Conservation (phyloP, 2,797 vertebrate species). For the Eremophila alpestris region DNA sequence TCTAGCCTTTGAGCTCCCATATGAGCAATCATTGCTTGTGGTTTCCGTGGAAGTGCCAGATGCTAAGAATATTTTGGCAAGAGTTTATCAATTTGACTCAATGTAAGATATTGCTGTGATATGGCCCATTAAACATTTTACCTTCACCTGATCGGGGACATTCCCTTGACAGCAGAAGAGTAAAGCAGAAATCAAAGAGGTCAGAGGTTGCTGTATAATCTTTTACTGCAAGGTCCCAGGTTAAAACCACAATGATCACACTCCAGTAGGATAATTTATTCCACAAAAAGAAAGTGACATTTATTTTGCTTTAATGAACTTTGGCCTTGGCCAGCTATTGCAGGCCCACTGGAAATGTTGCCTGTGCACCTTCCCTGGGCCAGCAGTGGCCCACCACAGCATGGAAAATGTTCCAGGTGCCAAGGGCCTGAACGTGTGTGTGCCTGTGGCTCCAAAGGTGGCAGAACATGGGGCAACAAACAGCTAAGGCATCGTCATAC, state of each 20-base stretch:
- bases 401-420: not conserved
- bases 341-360: not conserved
- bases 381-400: not conserved
- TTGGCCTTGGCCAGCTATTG: constrained; percentile 48
- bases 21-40: constrained; percentile 55
- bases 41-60: constrained; percentile 47
- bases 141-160: constrained; percentile 45
- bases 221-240: constrained; percentile 68
- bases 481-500: not conserved
- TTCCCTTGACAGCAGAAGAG: constrained; percentile 55
- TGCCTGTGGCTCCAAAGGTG: not conserved
- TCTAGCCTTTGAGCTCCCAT: constrained; percentile 62
- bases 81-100: constrained; percentile 53
- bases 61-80: constrained; percentile 60
- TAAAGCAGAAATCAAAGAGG: constrained; percentile 68
- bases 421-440: not conserved
- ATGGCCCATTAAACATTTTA: constrained; percentile 55
- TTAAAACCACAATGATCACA: constrained; percentile 74
- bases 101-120: constrained; percentile 54
- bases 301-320: constrained; percentile 69
- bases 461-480: not conserved
- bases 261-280: constrained; percentile 55
- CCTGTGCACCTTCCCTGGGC: not conserved
- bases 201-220: constrained; percentile 68
- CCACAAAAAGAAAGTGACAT: constrained; percentile 50